Evolutionary conservation across 1,140 invertebrate species (phyloP).

Genomic region (Bilobella aurantiaca): DNA sequence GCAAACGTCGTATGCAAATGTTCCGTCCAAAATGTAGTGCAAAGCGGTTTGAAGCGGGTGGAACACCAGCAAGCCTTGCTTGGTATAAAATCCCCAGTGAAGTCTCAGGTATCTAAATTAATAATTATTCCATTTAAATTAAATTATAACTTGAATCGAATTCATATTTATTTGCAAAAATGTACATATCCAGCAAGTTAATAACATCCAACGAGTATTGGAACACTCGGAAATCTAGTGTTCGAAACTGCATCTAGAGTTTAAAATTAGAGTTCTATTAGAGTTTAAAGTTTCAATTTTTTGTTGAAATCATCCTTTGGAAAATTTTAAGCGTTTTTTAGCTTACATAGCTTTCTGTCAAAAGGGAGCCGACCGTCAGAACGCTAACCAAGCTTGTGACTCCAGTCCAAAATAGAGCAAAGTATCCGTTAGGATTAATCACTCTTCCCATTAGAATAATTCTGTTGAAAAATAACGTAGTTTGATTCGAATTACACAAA

Average conservation of each 20-base stretch:
- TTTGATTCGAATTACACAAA: no score
- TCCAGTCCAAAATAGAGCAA: slow-evolving; percentile 21
- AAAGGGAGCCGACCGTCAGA: slow-evolving; percentile 8
- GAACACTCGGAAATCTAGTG: not conserved
- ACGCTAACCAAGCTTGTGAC: slow-evolving; percentile 11
- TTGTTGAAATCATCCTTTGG: not conserved
- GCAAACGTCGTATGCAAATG: slow-evolving; percentile 16
- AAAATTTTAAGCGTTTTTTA: not conserved
- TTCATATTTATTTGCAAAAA: no score
- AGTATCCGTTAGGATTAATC: slow-evolving; percentile 26
- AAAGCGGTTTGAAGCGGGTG: slow-evolving; percentile 14
- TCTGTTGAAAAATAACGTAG: not conserved
- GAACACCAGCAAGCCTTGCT: not conserved
- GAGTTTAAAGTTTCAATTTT: not conserved
- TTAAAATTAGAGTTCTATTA: not conserved
- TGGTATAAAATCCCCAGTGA: slow-evolving; percentile 26
- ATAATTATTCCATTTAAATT: not conserved
- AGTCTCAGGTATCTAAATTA: slow-evolving; percentile 9
- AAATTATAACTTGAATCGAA: not conserved
- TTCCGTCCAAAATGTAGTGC: slow-evolving; percentile 17
- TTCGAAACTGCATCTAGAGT: not conserved
- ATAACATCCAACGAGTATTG: not conserved
- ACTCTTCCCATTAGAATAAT: slow-evolving; percentile 7
- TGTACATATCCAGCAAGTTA: not conserved
- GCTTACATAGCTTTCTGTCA: slow-evolving; percentile 12